Conservation (phyloP, 1,140 invertebrate species). For the Monochamus saltuarius region DNA sequence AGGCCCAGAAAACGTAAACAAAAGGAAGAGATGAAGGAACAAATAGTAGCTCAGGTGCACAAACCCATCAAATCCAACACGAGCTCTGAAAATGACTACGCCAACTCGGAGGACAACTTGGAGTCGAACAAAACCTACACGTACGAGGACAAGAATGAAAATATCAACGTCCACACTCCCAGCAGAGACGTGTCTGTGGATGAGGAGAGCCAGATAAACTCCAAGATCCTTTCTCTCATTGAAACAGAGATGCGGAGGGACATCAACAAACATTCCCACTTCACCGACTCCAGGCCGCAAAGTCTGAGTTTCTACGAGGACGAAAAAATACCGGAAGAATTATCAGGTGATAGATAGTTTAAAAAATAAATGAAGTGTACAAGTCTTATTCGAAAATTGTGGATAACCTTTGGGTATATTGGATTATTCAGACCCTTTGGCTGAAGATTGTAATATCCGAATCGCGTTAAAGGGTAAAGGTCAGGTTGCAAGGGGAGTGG, state of each 20-base stretch:
- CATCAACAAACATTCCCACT: conserved; percentile 47
- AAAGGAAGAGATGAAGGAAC: conserved; percentile 46
- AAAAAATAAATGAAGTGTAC: too few relatives aligned
- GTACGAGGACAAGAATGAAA: conserved; percentile 48
- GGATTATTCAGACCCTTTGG: too few relatives aligned
- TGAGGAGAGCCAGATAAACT: conserved; percentile 60
- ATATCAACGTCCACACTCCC: conserved; percentile 41
- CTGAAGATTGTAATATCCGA: not conserved
- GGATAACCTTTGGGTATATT: too few relatives aligned
- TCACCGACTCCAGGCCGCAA: conserved; percentile 50
- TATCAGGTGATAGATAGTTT: conserved; percentile 37
- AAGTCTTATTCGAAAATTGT: too few relatives aligned
- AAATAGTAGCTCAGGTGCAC: conserved; percentile 50
- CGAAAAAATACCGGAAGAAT: conserved; percentile 50
- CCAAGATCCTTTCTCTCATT: conserved; percentile 60
- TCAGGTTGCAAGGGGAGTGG: not conserved
- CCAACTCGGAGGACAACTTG: conserved; percentile 40
- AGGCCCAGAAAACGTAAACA: conserved; percentile 39
- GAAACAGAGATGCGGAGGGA: conserved; percentile 60
- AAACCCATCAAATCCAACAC: conserved; percentile 42
- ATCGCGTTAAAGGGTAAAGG: not conserved
- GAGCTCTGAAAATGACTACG: conserved; percentile 36
- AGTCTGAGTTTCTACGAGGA: conserved; percentile 52
- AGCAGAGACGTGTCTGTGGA: conserved; percentile 56
- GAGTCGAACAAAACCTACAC: conserved; percentile 41